Conservation (phyloP, 2,797 vertebrate species). For the Tapera naevia region DNA sequence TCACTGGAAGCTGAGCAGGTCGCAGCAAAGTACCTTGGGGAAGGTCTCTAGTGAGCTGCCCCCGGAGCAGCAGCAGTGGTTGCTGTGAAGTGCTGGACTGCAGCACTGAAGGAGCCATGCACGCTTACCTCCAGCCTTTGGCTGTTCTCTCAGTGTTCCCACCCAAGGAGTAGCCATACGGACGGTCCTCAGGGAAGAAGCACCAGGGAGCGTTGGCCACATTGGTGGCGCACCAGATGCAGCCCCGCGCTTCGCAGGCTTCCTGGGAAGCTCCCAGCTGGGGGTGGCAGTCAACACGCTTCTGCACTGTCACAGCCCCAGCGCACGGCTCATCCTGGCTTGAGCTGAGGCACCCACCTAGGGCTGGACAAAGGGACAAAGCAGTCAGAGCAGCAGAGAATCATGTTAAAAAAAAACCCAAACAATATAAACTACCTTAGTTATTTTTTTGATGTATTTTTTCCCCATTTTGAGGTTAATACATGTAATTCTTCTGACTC, state of each 20-base stretch:
- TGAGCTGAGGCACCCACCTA: fast-evolving
- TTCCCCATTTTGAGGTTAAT: fast-evolving
- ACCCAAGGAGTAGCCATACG: not conserved
- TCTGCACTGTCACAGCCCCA: fast-evolving
- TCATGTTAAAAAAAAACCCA: too few species aligned
- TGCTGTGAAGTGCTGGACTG: fast-evolving
- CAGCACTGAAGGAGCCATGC: fast-evolving
- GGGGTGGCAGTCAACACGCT: not conserved
- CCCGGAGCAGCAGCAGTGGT: fast-evolving
- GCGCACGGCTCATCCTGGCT: not conserved
- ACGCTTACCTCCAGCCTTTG: conserved; percentile 25
- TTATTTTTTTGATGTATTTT: not conserved
- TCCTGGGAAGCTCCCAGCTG: not conserved
- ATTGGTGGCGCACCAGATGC: not conserved
- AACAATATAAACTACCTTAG: too few species aligned
- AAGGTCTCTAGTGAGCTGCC: fast-evolving
- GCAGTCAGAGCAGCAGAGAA: not conserved
- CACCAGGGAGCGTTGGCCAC: conserved; percentile 7
- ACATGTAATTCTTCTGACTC: fast-evolving
- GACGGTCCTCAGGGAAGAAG: conserved; percentile 1
- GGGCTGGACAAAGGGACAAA: fast-evolving
- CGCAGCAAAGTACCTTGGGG: fast-evolving
- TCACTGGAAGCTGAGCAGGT: fast-evolving
- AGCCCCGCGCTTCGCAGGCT: not conserved
- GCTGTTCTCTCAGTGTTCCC: not conserved